A percentile compares a stretch with the other conserved stretches of the same genome.
These are phyloP conservation scores for Machimus rusticus DNA, from an alignment of 2,888 invertebrate genomes.

Conservation along the genomic window DNA sequence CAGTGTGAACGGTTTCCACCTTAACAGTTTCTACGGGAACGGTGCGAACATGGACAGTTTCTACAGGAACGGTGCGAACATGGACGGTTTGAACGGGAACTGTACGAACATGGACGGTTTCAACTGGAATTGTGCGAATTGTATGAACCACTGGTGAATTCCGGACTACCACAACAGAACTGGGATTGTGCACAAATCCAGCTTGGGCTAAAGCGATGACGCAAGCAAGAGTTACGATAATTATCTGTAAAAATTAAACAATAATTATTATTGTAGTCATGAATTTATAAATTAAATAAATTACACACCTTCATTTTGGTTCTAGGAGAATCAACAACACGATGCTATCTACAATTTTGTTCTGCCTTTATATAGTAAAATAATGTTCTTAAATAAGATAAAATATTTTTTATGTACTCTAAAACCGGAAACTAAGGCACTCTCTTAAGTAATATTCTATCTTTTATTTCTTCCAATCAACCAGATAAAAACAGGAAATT, in stretches of 20 bases:
- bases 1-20: background rate
- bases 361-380: background rate
- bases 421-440: background rate
- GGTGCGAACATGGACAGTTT: background rate
- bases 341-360: background rate
- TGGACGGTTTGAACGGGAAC: background rate
- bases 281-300: background rate
- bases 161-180: background rate
- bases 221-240: background rate
- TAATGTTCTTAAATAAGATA: background rate
- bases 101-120: background rate
- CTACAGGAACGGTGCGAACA: constrained; percentile 4
- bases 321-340: background rate
- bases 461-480: background rate
- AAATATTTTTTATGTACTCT: background rate
- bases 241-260: background rate
- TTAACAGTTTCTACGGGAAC: background rate
- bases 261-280: background rate
- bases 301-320: background rate
- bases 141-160: background rate
- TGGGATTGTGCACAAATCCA: background rate
- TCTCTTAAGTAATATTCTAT: background rate
- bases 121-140: background rate
- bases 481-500: background rate
- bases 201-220: background rate